phyloP scores from a whole-genome alignment of 2,888 invertebrate species.

The Ormyrus pomaceus region DNA sequence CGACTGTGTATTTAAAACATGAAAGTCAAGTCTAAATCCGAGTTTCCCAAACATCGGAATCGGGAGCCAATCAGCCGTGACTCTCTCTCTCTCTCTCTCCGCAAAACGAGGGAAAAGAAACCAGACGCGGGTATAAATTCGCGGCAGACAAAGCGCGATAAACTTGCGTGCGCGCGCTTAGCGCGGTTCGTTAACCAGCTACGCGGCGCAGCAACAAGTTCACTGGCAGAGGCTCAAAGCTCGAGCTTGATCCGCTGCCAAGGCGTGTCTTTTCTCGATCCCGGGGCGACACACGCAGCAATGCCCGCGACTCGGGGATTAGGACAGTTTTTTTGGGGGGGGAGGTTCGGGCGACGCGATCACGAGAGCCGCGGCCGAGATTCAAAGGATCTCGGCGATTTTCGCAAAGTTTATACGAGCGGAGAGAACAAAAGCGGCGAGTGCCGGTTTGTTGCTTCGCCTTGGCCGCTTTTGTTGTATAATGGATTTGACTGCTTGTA shows the following conservation, averaged over 20 bases:
- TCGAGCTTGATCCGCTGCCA: slow-evolving; percentile 34
- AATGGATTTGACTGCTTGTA: not conserved
- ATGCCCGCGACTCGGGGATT: not conserved
- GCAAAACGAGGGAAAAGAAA: too few relatives aligned
- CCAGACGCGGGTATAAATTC: not conserved
- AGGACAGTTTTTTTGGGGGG: slow-evolving; percentile 1
- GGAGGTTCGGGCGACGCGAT: not conserved
- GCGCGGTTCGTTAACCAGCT: slow-evolving; percentile 61
- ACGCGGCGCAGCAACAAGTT: slow-evolving; percentile 62
- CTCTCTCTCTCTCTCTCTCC: too few relatives aligned
- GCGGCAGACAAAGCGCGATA: slow-evolving; percentile 12
- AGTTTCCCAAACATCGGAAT: too few relatives aligned
- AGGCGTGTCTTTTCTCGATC: slow-evolving; percentile 33
- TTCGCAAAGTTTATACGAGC: too few relatives aligned
- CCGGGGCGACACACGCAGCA: not conserved
- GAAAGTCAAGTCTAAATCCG: too few relatives aligned
- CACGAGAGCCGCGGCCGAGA: not conserved
- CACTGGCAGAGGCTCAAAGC: slow-evolving; percentile 60
- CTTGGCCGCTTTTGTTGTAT: not conserved
- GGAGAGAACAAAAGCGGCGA: slow-evolving; percentile 13
- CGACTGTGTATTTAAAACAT: too few relatives aligned
- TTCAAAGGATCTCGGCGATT: slow-evolving; percentile 1
- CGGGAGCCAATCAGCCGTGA: too few relatives aligned
- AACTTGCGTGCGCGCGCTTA: slow-evolving; percentile 6
- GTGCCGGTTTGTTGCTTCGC: not conserved